Base-by-base conservation (phyloP, 2,113 vertebrate species). In the Redunca redunca region DNA sequence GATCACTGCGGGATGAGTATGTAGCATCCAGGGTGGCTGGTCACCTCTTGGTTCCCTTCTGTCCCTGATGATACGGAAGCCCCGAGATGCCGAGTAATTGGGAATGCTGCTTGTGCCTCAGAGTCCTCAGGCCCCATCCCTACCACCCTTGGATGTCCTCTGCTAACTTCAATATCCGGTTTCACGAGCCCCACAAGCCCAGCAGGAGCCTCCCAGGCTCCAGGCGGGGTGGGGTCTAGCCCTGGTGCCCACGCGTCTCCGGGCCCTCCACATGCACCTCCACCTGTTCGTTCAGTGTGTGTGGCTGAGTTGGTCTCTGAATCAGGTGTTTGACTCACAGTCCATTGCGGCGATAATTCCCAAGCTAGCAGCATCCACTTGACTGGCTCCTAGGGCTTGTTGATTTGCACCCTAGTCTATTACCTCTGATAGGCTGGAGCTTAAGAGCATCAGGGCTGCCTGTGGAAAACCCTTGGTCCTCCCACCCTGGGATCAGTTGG, bases 1-100 rank as follows among this genome's bases (percentile, higher is more conserved):
- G 89, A 40, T 57, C 5, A 14, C 62, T 3, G 1, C 1, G 19
- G n/a, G 50, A 7, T 0, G 26, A 13, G 15, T 3, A 0, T 3
- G 3, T 9, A 12, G 25, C 17, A 13, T 8, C 3, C 13, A 30
- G 1, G 17, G 40, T 6, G 1, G 3, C 81, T 55, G 13, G 26
- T 11, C 9, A 48, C n/a, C 50, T 21, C n/a, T 14, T 0, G 1
- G 40, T 15, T 16, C 85, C 40, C 57, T 28, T 3, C 26, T 2
- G 53, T 13, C 90, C 84, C 26, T 2, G 55, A 28, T 1, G 2
- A 9, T 13, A 40, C 7, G 15, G 46, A 71, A 30, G 50, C 40
- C 13, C 2, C 0, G 4, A 77, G 28, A 17, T 5, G 36, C 91
- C 28, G 2, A 40, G 40, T 0, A 43, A 26, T 36, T 10, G 2